Evolutionary conservation across 2,113 vertebrate species (phyloP), one percentile per base, ranked within the genome.

Genomic region (Propithecus coquereli): DNA sequence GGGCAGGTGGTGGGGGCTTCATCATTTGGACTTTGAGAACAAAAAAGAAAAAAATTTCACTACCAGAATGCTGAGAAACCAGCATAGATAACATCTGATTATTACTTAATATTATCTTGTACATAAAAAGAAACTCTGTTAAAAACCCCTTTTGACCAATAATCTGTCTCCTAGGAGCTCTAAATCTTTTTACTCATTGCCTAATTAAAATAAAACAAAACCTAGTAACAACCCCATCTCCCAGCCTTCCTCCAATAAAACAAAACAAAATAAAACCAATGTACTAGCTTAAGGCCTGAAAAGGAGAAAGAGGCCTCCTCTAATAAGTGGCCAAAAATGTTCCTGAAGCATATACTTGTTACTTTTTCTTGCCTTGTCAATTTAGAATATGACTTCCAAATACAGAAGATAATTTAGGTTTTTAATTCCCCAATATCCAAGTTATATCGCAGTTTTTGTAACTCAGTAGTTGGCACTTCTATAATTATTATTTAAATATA

Each of bases 311-410:
- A n/a, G 30, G 25, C 16, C 45, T 86, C 18, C 52, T 86, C 23
- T 37, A 37, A 18, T 17, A 43, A 82, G 20, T 59, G 79, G 32
- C 37, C 71, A 57, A 73, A 77, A 90, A 59, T 76, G 57, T 85
- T 88, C 0, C 50, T 57, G 47, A 82, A 80, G 32, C 14, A 30
- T 13, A 47, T 13, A 57, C 61, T 84, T 86, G 8, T 47, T 89
- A 37, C 5, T 79, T 96, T 88, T 47, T 47, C n/a, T 82, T 87
- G 22, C 52, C 52, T 57, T 85, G n/a, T 34, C 13, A 77, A 59
- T 71, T 89, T 95, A 92, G 74, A 95, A 89, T 59, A 18, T 45
- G 73, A 94, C 32, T 95, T 94, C 16, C 8, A 52, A 71, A 95
- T 76, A 83, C 2, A 10, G 34, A 18, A 91, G 79, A 23, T 47